A percentile compares a stretch with the other conserved stretches of the same genome.
phyloP scores from a whole-genome alignment of 2,797 vertebrate genomes.

The Oryzias dopingdopingensis region DNA sequence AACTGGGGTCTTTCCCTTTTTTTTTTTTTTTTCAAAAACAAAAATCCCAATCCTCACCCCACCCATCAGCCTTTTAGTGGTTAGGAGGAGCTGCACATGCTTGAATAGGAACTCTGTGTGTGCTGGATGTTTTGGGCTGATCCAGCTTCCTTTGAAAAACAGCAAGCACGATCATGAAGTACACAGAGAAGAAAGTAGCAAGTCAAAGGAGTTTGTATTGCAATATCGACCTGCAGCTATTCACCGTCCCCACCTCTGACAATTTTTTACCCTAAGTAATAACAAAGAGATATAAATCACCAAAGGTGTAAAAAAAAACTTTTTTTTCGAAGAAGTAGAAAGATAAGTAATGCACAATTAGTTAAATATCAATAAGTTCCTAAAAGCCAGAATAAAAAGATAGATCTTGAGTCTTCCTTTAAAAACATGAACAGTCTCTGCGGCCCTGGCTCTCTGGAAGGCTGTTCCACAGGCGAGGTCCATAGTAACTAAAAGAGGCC shows the following conservation, averaged over 20 bases:
- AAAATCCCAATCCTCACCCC: conserved; percentile 29
- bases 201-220: conserved; percentile 56
- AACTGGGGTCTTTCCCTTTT: conserved; percentile 24
- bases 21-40: conserved; percentile 4
- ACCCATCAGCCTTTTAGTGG: conserved; percentile 45
- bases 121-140: conserved; percentile 52
- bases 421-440: no score
- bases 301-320: no score
- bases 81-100: conserved; percentile 48
- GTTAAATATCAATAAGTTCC: no score
- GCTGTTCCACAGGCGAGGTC: no score
- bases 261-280: conserved; percentile 5
- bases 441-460: no score
- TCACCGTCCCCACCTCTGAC: conserved; percentile 19
- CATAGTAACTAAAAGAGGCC: no score
- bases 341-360: no score
- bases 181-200: conserved; percentile 51
- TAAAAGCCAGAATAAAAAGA: no score
- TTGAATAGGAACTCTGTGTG: conserved; percentile 77
- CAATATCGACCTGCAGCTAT: conserved; percentile 35
- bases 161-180: conserved; percentile 56
- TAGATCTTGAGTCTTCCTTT: no score
- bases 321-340: no score
- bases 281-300: no score
- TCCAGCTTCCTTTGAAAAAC: conserved; percentile 80